These are phyloP conservation scores for Diacarnus erythraeanus DNA, from an alignment of 37 sponge, comb jelly and placozoan genomes.

Conservation along the genomic window DNA sequence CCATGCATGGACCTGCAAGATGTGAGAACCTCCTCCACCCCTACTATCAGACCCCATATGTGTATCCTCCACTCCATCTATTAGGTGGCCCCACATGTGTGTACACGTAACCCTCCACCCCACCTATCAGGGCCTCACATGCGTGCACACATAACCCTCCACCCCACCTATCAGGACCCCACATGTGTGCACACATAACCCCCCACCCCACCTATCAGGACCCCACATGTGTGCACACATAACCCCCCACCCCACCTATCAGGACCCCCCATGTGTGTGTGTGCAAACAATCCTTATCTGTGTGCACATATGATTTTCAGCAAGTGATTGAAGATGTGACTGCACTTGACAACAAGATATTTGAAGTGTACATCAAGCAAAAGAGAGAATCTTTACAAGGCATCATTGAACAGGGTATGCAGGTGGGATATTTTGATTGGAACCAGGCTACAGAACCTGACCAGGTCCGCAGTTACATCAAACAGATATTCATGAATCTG, in stretches of 20 bases:
- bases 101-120: no score
- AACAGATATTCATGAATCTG: slow-evolving; percentile 66
- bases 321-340: slow-evolving; percentile 30
- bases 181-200: no score
- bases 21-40: no score
- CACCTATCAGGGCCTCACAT: no score
- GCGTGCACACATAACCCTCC: no score
- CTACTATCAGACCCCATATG: no score
- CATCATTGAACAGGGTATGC: slow-evolving; percentile 65
- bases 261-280: neutral
- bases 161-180: no score
- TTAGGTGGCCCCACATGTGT: no score
- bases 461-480: slow-evolving; percentile 68
- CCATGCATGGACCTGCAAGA: slow-evolving; percentile 23
- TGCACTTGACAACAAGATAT: slow-evolving; percentile 64
- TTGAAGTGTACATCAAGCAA: slow-evolving; percentile 67
- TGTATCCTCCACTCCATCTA: no score
- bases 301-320: slow-evolving; percentile 28
- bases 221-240: no score
- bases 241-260: no score
- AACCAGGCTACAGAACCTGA: slow-evolving; percentile 37
- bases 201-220: no score
- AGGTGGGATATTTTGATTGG: slow-evolving; percentile 79
- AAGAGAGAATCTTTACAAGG: slow-evolving; percentile 57
- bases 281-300: neutral